These are phyloP conservation scores for Eubasilissa splendida DNA, from an alignment of 2,888 invertebrate genomes.

Conservation along the genomic window DNA sequence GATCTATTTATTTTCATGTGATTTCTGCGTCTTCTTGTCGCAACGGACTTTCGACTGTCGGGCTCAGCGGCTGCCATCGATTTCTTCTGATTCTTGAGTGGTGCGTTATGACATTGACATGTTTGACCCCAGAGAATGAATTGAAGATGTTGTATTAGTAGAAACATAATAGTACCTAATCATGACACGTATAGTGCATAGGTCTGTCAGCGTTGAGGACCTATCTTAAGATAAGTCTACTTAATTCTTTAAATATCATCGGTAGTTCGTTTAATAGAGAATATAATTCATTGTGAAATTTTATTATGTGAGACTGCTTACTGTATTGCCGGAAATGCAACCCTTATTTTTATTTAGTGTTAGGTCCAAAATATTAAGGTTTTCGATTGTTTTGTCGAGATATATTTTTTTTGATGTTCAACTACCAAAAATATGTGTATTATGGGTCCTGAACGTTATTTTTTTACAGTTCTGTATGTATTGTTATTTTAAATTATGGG, in stretches of 20 bases:
- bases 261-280: constrained; percentile 56
- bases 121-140: constrained; percentile 53
- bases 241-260: constrained; percentile 57
- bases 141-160: constrained; percentile 37
- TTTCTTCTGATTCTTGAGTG: constrained; percentile 29
- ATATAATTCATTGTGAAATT: constrained; percentile 58
- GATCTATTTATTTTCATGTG: constrained; percentile 31
- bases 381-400: constrained; percentile 36
- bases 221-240: constrained; percentile 44
- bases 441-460: constrained; percentile 45
- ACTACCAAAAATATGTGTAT: constrained; percentile 50
- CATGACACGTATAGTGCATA: constrained; percentile 52
- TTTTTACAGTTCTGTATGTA: constrained; percentile 37
- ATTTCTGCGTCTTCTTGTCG: constrained; percentile 1
- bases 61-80: constrained; percentile 16
- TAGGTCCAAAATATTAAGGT: constrained; percentile 44
- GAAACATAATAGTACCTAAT: constrained; percentile 39
- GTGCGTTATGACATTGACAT: constrained; percentile 42
- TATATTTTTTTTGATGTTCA: constrained; percentile 52
- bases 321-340: constrained; percentile 63
- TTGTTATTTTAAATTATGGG: constrained; percentile 50
- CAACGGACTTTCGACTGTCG: neutral
- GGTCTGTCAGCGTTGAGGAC: constrained; percentile 37
- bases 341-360: constrained; percentile 51
- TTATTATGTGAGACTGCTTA: constrained; percentile 72